Conservation (phyloP, 2,888 invertebrate genomes). For the Hofmannophila pseudospretella region DNA sequence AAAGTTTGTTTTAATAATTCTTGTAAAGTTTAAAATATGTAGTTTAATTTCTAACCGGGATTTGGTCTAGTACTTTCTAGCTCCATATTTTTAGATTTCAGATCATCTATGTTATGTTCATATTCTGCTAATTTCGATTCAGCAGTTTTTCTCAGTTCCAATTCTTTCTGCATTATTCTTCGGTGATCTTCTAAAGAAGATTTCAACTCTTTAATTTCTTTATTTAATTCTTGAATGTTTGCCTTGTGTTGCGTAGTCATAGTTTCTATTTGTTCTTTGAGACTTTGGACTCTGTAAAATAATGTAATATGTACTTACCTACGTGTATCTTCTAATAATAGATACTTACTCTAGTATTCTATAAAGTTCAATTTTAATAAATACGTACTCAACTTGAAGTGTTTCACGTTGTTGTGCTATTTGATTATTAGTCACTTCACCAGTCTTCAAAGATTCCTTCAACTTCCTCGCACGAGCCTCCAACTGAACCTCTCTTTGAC, state of each 20-base stretch:
- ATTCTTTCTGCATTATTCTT: slow-evolving; percentile 32
- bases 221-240: slow-evolving; percentile 40
- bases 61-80: slow-evolving; percentile 51
- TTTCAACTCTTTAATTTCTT: slow-evolving; percentile 45
- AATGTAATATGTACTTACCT: slow-evolving; percentile 1
- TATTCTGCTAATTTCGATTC: slow-evolving; percentile 37
- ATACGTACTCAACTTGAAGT: slow-evolving; percentile 51
- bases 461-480: slow-evolving; percentile 66
- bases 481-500: slow-evolving; percentile 60
- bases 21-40: not conserved
- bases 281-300: slow-evolving; percentile 37
- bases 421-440: slow-evolving; percentile 55
- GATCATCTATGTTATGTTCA: slow-evolving; percentile 38
- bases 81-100: slow-evolving; percentile 48
- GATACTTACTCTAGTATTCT: too few species aligned
- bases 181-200: slow-evolving; percentile 40
- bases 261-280: slow-evolving; percentile 53
- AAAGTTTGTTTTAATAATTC: not conserved
- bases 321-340: too few species aligned
- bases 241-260: slow-evolving; percentile 43
- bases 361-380: too few species aligned
- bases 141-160: slow-evolving; percentile 33
- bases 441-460: slow-evolving; percentile 63
- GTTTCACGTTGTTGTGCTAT: slow-evolving; percentile 55
- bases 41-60: slow-evolving; percentile 34